Conservation (phyloP, 2,797 vertebrate genomes). For the Rhadinocentrus ornatus region DNA sequence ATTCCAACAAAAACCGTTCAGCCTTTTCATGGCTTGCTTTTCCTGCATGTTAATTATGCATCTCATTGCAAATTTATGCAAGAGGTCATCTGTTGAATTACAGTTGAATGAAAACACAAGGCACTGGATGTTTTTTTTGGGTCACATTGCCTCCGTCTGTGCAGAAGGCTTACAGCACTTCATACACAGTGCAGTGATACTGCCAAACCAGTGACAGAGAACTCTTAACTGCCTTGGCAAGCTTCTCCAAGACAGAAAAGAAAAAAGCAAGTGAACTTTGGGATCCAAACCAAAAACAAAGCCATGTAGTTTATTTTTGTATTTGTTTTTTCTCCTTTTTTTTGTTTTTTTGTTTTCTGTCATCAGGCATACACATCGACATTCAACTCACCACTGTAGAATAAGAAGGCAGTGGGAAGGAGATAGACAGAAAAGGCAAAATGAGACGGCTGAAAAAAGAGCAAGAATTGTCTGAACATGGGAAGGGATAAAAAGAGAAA, state of each 20-base stretch:
- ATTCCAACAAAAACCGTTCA: slow-evolving; percentile 63
- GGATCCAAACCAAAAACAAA: slow-evolving; percentile 75
- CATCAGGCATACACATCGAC: slow-evolving; percentile 69
- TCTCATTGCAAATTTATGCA: slow-evolving; percentile 16
- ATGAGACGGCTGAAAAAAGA: slow-evolving; percentile 42
- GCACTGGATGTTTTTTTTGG: slow-evolving; percentile 12
- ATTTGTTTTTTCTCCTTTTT: neutral
- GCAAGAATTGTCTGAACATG: slow-evolving; percentile 40
- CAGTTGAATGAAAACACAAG: slow-evolving; percentile 38
- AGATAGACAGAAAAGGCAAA: slow-evolving; percentile 47
- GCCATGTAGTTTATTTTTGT: slow-evolving; percentile 26
- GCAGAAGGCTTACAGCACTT: slow-evolving; percentile 50
- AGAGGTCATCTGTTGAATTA: slow-evolving; percentile 36
- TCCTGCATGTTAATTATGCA: slow-evolving; percentile 59
- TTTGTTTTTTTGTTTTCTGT: slow-evolving; percentile 53
- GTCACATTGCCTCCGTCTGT: slow-evolving; percentile 43
- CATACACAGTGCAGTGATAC: slow-evolving; percentile 37
- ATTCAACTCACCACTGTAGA: slow-evolving; percentile 55
- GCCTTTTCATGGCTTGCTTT: slow-evolving; percentile 43
- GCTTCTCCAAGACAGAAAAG: slow-evolving; percentile 50
- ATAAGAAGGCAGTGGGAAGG: slow-evolving; percentile 58
- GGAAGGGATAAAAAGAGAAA: slow-evolving; percentile 53
- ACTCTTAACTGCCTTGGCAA: slow-evolving; percentile 72
- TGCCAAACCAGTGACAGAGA: slow-evolving; percentile 74
- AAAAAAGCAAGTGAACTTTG: slow-evolving; percentile 53